Evolutionary conservation across 2,113 vertebrate genomes (phyloP).

Genomic region (Gymnocephalus cernua): DNA sequence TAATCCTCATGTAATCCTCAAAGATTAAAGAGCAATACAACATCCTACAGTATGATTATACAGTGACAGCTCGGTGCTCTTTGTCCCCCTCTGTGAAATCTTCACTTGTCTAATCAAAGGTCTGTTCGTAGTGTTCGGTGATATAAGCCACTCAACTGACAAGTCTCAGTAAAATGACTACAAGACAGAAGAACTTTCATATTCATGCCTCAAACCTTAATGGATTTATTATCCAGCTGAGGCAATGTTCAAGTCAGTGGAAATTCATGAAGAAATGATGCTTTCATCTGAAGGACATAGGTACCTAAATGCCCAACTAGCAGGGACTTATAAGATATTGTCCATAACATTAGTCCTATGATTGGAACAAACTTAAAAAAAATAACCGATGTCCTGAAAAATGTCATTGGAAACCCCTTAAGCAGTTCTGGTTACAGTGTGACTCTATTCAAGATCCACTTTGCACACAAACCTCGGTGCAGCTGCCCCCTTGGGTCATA

Average conservation of each 20-base stretch:
- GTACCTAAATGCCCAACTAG: neutral
- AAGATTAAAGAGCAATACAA: neutral
- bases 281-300: neutral
- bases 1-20: constrained; percentile 6
- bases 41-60: neutral
- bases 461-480: constrained; percentile 10
- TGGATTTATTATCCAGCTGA: neutral
- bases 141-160: neutral
- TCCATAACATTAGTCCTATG: neutral
- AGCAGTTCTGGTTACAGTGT: neutral
- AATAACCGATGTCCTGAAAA: neutral
- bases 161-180: neutral
- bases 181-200: neutral
- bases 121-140: neutral
- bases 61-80: neutral
- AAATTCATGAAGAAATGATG: neutral
- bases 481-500: neutral
- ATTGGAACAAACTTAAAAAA: neutral
- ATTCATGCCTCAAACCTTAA: neutral
- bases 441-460: constrained; percentile 2
- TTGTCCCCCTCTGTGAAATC: neutral
- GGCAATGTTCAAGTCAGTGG: neutral
- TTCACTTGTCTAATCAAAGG: neutral
- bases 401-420: neutral
- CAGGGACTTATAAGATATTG: neutral